These are phyloP conservation scores for Drosophila peninsularis DNA, from an alignment of 2,888 invertebrate species.

Conservation along the genomic window DNA sequence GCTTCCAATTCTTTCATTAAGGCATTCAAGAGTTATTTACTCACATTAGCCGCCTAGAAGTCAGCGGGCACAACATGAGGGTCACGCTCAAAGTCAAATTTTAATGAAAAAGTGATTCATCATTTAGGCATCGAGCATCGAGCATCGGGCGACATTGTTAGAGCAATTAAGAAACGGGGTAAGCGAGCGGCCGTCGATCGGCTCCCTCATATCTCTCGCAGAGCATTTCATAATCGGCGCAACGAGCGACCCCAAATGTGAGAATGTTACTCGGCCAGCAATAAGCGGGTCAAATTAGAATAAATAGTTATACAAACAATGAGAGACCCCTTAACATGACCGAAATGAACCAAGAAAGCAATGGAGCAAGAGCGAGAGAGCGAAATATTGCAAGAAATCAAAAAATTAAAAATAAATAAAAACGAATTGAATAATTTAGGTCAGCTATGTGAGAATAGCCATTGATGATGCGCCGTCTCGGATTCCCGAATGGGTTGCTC, in stretches of 20 bases:
- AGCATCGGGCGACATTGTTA: slow-evolving; percentile 62
- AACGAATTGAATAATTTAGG: slow-evolving; percentile 83
- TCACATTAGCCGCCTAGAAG: slow-evolving; percentile 54
- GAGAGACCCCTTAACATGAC: slow-evolving; percentile 67
- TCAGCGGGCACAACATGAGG: slow-evolving; percentile 70
- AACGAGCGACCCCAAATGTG: slow-evolving; percentile 50
- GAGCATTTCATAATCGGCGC: slow-evolving; percentile 28
- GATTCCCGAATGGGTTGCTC: slow-evolving; percentile 30
- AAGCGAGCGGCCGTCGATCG: slow-evolving; percentile 30
- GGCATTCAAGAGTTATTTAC: slow-evolving; percentile 26
- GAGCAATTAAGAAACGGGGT: slow-evolving; percentile 75
- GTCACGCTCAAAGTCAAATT: slow-evolving; percentile 80
- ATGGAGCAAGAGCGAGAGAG: slow-evolving; percentile 1
- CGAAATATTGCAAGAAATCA: slow-evolving; percentile 79
- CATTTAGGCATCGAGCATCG: slow-evolving; percentile 71
- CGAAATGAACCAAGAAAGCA: slow-evolving; percentile 35
- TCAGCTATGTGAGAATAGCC: slow-evolving; percentile 62
- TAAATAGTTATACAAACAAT: slow-evolving; percentile 82
- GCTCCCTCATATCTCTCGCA: slow-evolving; percentile 39
- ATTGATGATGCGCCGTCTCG: slow-evolving; percentile 41
- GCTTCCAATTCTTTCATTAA: slow-evolving; percentile 2
- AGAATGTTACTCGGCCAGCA: slow-evolving; percentile 56
- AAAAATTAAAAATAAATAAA: slow-evolving; percentile 84
- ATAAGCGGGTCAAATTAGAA: slow-evolving; percentile 84
- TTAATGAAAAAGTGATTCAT: slow-evolving; percentile 83